phyloP scores from a whole-genome alignment of 2,113 vertebrate genomes.

The Rhinopomastus cyanomelas region DNA sequence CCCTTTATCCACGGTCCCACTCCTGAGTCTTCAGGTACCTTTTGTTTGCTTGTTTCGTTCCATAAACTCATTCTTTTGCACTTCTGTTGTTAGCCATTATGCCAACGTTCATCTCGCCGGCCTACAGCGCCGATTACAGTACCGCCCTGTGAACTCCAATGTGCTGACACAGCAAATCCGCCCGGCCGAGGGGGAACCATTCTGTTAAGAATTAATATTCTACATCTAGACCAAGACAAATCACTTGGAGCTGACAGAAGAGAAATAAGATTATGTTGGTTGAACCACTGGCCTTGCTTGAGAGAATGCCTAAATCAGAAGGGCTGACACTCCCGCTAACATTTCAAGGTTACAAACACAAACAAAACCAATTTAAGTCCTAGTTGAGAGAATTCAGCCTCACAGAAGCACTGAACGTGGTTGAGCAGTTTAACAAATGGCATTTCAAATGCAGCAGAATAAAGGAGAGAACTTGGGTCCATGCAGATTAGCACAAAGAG shows the following conservation, averaged over 20 bases:
- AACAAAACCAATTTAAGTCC: conserved; percentile 35
- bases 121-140: not conserved
- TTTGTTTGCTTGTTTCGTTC: not conserved
- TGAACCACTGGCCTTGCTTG: not conserved
- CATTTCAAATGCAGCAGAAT: conserved; percentile 38
- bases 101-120: not conserved
- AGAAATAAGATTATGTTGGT: conserved; percentile 40
- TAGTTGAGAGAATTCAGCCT: not conserved
- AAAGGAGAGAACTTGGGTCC: not conserved
- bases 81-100: not conserved
- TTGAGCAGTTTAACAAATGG: conserved; percentile 23
- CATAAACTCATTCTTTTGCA: not conserved
- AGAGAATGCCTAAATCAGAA: conserved; percentile 43
- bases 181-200: conserved; percentile 23
- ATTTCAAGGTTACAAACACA: conserved; percentile 48
- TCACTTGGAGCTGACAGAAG: conserved; percentile 31
- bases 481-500: not conserved
- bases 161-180: conserved; percentile 44
- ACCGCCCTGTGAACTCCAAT: not conserved
- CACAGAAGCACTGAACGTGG: not conserved
- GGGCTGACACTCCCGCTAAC: not conserved
- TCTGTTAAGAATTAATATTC: conserved; percentile 52
- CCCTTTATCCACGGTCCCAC: not conserved
- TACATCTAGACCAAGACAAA: conserved; percentile 25
- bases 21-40: not conserved